These are phyloP conservation scores for Chrysina gloriosa DNA, from an alignment of 2,888 invertebrate genomes.

Conservation along the genomic window DNA sequence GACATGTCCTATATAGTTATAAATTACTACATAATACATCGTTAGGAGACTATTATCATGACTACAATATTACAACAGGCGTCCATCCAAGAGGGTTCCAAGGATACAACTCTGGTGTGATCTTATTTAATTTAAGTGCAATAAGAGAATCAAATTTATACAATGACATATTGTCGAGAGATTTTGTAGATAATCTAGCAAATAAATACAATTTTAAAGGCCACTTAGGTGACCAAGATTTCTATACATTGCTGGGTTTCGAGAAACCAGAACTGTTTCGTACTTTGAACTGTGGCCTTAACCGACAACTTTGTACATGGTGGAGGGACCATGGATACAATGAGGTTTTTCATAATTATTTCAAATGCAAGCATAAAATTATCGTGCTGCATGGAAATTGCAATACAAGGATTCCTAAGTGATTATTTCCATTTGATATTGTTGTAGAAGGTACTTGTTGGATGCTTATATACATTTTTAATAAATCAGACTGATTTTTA, in stretches of 20 bases:
- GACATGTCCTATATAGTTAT: conserved; percentile 78
- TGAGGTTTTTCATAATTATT: conserved; percentile 78
- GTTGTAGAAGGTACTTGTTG: background rate
- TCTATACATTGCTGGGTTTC: conserved; percentile 77
- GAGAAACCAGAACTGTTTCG: conserved; percentile 79
- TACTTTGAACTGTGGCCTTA: conserved; percentile 81
- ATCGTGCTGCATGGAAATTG: conserved; percentile 82
- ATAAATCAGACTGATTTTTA: background rate
- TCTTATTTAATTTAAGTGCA: conserved; percentile 76
- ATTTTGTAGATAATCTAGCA: conserved; percentile 68
- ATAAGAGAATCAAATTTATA: conserved; percentile 74
- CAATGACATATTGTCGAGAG: conserved; percentile 68
- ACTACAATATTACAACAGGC: conserved; percentile 52
- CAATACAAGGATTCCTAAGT: conserved; percentile 74
- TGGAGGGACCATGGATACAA: conserved; percentile 82
- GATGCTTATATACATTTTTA: background rate
- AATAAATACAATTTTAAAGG: conserved; percentile 76
- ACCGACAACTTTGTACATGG: conserved; percentile 84
- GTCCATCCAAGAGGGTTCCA: conserved; percentile 70
- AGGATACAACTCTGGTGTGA: conserved; percentile 86
- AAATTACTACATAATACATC: conserved; percentile 73
- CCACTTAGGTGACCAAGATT: conserved; percentile 87
- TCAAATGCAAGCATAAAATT: conserved; percentile 73
- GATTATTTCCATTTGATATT: background rate
- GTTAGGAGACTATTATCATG: conserved; percentile 66